phyloP scores from a whole-genome alignment of 2,888 invertebrate species.

The Mantis religiosa region DNA sequence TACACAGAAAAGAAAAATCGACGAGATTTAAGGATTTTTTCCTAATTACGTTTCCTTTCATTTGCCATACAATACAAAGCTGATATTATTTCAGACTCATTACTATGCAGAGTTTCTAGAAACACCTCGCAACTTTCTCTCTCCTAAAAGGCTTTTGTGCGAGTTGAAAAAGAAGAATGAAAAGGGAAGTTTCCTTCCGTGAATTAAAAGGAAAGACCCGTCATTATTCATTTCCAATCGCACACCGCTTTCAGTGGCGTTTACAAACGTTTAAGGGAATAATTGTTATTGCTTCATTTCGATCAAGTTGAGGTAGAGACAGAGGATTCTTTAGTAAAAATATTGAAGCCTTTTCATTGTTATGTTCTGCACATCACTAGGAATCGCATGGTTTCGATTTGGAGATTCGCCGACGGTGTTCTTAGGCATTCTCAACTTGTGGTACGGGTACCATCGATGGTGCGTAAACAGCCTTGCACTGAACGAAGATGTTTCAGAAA shows the following conservation, averaged over 20 bases:
- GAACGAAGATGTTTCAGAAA: no score
- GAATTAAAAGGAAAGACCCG: not conserved
- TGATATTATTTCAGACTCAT: not conserved
- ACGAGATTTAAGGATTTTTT: constrained; percentile 32
- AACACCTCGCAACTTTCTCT: not conserved
- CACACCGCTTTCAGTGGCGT: not conserved
- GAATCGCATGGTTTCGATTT: no score
- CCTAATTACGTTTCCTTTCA: constrained; percentile 30
- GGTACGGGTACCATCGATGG: no score
- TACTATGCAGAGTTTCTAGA: not conserved
- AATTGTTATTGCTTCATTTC: no score
- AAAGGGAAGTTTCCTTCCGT: not conserved
- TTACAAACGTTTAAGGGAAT: not conserved
- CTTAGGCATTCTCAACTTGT: no score
- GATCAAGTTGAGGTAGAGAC: no score
- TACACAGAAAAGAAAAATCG: constrained; percentile 30
- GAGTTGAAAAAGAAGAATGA: not conserved
- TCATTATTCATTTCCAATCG: not conserved
- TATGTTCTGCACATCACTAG: no score
- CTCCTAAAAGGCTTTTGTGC: not conserved
- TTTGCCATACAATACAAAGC: not conserved
- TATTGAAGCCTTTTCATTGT: no score
- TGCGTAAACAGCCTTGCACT: no score
- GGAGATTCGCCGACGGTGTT: no score
- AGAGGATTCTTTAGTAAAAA: no score